Evolutionary conservation across 2,888 invertebrate species (phyloP), one percentile per base, ranked within the genome.

Genomic region (Cheilosia grossa): DNA sequence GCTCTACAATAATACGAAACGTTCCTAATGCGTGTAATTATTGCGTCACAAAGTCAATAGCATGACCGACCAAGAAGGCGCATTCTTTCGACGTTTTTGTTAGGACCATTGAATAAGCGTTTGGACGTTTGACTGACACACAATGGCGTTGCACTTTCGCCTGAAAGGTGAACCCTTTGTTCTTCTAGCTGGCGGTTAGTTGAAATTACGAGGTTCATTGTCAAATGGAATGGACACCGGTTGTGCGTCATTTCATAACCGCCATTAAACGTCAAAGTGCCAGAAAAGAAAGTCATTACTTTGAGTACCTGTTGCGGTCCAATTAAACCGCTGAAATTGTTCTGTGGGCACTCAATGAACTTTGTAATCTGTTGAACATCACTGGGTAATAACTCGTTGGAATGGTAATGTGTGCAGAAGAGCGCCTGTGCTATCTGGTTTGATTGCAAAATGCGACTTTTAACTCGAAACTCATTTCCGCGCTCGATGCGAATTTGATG

Each of bases 381-480:
- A 61, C 19, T 42, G 21, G 21, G 3, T 69, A 64, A 59, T 66
- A 30, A 69, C 63, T 44, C 24, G 21, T 7, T 21, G 44, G 10
- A 17, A 56, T 63, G 42, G 66, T 82, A 78, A 78, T 69, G 30
- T 63, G 63, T 58, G 66, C 47, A 49, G 44, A 67, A 64, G 47
- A 40, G 44, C 24, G 9, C 17, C 27, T 21, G 49, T 2, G 59
- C 37, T 49, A 33, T 40, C 27, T 66, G 72, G 61, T 66, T 51
- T 73, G 44, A 67, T 73, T 73, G 67, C 49, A 54, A 78, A 82
- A 78, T 67, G 61, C 44, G 63, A 51, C 42, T 63, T 63, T 69
- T 66, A 75, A 75, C 67, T 63, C 42, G 44, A 51, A 73, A 61
- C 61, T 67, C 27, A 73, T 79, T 73, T 82, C 78, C 78, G 78